Conservation (phyloP, 2,888 invertebrate species). For the Drosophila tripunctata region DNA sequence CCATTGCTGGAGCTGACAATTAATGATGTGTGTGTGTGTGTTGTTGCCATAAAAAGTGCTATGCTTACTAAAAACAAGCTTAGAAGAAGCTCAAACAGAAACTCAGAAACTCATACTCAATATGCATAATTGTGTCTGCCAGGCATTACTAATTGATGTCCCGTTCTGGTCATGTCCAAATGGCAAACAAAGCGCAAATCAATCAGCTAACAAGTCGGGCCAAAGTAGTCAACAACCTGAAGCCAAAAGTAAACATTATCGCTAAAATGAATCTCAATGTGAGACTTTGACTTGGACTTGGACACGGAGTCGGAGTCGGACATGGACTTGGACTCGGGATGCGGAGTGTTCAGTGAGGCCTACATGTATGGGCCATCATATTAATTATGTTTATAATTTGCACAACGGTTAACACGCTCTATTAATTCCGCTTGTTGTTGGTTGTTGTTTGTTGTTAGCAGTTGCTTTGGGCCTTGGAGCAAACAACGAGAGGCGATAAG, state of each 20-base stretch:
- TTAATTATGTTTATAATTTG: conserved; percentile 80
- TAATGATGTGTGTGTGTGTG: conserved; percentile 33
- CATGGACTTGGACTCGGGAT: conserved; percentile 25
- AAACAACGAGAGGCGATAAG: conserved; percentile 64
- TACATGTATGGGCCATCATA: conserved; percentile 66
- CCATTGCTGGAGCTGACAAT: conserved; percentile 37
- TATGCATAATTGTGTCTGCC: conserved; percentile 75
- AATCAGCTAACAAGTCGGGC: conserved; percentile 67
- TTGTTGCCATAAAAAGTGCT: conserved; percentile 35
- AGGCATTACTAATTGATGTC: conserved; percentile 79
- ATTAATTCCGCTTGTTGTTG: conserved; percentile 68
- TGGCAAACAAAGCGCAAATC: conserved; percentile 77
- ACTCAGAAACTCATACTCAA: conserved; percentile 32
- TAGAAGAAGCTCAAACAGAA: conserved; percentile 7
- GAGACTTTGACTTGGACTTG: conserved; percentile 38
- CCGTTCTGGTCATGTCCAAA: conserved; percentile 68
- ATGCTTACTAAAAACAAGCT: conserved; percentile 3
- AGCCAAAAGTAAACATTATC: conserved; percentile 76
- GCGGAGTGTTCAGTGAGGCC: conserved; percentile 13
- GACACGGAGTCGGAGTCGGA: neutral
- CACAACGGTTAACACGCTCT: conserved; percentile 82
- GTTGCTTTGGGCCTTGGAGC: conserved; percentile 44
- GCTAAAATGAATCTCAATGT: conserved; percentile 66
- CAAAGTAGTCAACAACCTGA: conserved; percentile 53
- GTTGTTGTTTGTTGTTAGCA: conserved; percentile 29